Evolutionary conservation across 2,797 vertebrate genomes (phyloP).

Genomic region (Sebastes matsubarae): DNA sequence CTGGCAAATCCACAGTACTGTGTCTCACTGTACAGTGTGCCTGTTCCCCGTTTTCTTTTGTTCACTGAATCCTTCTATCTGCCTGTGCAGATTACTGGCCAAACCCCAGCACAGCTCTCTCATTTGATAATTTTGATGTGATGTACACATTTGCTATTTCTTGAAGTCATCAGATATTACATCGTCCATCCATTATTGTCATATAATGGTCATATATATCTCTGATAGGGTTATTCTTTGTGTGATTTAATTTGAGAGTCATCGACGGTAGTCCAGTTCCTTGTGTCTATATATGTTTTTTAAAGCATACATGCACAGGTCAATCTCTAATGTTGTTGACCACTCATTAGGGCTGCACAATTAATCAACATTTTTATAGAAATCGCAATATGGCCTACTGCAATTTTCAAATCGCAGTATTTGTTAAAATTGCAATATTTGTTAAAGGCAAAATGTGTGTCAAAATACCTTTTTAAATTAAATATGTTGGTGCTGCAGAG

Average conservation of each 20-base stretch:
- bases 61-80: conserved; percentile 60
- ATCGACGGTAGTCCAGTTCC: neutral
- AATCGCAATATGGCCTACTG: too few relatives aligned
- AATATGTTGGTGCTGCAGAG: too few relatives aligned
- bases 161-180: neutral
- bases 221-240: neutral
- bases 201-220: neutral
- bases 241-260: neutral
- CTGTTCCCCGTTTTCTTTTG: conserved; percentile 70
- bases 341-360: too few relatives aligned
- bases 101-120: conserved; percentile 21
- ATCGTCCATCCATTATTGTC: neutral
- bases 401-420: too few relatives aligned
- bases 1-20: conserved; percentile 29
- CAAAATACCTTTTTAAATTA: too few relatives aligned
- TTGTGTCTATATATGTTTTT: neutral
- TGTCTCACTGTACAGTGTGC: conserved; percentile 43
- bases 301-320: neutral
- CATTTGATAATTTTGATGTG: conserved; percentile 13
- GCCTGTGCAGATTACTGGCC: conserved; percentile 53
- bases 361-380: too few relatives aligned
- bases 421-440: too few relatives aligned
- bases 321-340: neutral
- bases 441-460: too few relatives aligned
- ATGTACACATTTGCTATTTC: neutral